Evolutionary conservation across 2,113 vertebrate genomes (phyloP), one percentile per base, ranked within the genome.

Genomic region (Passer montanus): DNA sequence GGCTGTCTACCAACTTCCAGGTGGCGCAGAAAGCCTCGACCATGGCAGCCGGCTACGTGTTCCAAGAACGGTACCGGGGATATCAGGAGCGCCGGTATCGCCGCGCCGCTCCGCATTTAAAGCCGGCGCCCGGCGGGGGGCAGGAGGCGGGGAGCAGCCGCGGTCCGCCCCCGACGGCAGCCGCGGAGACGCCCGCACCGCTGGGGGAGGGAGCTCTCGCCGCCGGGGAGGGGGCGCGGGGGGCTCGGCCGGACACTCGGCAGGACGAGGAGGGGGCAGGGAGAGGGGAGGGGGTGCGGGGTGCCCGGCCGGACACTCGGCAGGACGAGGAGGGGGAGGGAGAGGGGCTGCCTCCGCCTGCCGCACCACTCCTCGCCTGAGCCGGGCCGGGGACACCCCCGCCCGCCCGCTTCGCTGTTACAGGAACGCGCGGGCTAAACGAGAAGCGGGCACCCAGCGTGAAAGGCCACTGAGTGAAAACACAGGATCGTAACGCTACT

Each of bases 1-100:
- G 98, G 92, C 99, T 99, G 94, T 99, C 98, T 13, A 98, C 98
- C 97, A 99, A 97, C 92, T 99, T 99, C 99, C 99, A 99, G 69
- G 98, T 99, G 94, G 98, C 99, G 96, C 98, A 99, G 97, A 99
- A 99, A 92, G 98, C 98, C 67, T 99, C 99, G 84, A 98, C 99
- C 99, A 99, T 99, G 97, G 95, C 87, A 55, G 85, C 75, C 63
- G 59, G 17, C 76, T 46, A 9, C 13, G 46, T 47, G 20, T 41
- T 60, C 46, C 46, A 2, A 53, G 9, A 4, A 0, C 46, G 2
- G 13, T 22, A 7, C 27, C 6, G 10, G 0, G 3, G 11, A 0
- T 2, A 2, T 0, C 47, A 2, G 1, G 2, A 91, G 3, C 39
- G 0, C 10, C 7, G 0, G 4, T 0, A 0, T 4, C 0, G 1